phyloP scores from a whole-genome alignment of 2,113 vertebrate genomes.

The Dolichotis patagonum region DNA sequence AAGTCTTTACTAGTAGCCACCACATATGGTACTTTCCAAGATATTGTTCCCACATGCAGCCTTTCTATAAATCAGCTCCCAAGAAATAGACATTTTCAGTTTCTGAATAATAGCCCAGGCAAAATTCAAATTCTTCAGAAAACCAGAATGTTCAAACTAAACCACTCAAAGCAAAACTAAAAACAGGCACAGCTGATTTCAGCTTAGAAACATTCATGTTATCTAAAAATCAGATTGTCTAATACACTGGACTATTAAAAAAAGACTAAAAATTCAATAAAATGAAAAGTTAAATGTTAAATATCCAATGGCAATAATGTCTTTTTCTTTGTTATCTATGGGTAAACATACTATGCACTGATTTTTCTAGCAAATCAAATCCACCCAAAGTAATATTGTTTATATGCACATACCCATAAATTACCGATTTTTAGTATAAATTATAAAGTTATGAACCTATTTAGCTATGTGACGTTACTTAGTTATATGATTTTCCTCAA shows the following conservation, averaged over 20 bases:
- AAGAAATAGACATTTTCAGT: neutral
- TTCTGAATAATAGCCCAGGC: neutral
- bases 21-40: neutral
- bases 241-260: neutral
- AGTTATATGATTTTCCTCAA: neutral
- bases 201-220: neutral
- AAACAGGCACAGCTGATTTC: neutral
- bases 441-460: neutral
- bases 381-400: neutral
- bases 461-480: neutral
- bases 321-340: neutral
- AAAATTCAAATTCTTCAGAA: neutral
- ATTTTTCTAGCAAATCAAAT: constrained; percentile 38
- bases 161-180: neutral
- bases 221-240: neutral
- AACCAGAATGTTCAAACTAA: neutral
- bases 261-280: neutral
- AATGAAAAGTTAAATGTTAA: constrained; percentile 46
- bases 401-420: neutral
- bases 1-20: neutral
- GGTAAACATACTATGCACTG: neutral
- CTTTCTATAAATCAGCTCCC: neutral
- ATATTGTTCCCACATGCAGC: neutral
- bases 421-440: neutral
- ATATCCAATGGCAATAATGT: neutral